Base-by-base conservation (phyloP, 2,113 vertebrate species). In the Saccopteryx leptura region DNA sequence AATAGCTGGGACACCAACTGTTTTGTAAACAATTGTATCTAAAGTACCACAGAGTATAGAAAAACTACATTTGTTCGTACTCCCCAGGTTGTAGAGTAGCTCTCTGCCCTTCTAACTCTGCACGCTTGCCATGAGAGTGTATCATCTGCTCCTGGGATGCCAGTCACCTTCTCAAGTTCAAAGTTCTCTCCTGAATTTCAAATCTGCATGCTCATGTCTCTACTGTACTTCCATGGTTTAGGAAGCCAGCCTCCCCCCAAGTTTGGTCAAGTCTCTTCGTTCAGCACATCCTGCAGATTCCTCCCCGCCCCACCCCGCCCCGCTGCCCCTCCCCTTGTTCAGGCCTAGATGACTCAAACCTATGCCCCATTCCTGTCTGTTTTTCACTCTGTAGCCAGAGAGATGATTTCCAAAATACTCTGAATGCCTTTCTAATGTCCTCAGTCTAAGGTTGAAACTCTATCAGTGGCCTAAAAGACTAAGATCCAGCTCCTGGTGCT, bases 351-450 rank as follows among this genome's bases (percentile, higher is more conserved):
- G 54, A 96, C 4, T 15, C 17, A 61, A 81, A 79, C 11, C n/a
- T 13, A 46, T 13, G 1, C 13, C 39, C 39, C 46, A 12, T 23
- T 80, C 33, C 31, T 72, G 14, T 82, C 82, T 48, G 19, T 15
- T 48, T 68, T 75, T 33, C 82, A 94, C 23, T 26, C 15, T 66
- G 23, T 4, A 72, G 39, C 7, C 63, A 60, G 48, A 88, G 3
- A 89, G 48, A 84, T n/a, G 48, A 85, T 11, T 83, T 83, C 84
- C 76, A 71, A 88, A 93, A 60, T 52, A 78, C 39, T 60, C 81
- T 17, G 24, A 58, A 11, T 56, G 28, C 4, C 18, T 81, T 76
- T 50, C 74, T 12, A 63, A 2, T 56, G 48, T 60, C 72, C 31
- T 75, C 50, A 56, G 19, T 75, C 39, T 80, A 82, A 85, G 39